phyloP scores from a whole-genome alignment of 2,113 vertebrate species.

The Poeciliopsis occidentalis region DNA sequence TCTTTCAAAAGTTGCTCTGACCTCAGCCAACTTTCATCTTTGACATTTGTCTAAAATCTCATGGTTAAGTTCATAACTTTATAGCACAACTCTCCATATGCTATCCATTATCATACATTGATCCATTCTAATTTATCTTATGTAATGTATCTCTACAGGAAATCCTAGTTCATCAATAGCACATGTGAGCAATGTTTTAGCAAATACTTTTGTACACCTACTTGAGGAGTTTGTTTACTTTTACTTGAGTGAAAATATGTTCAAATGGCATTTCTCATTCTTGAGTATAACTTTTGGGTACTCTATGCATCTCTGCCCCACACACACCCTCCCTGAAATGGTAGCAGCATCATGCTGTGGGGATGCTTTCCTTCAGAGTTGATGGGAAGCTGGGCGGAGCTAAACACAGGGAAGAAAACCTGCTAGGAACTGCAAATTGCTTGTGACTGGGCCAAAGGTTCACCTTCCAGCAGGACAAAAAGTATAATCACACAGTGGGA shows the following conservation, averaged over 20 bases:
- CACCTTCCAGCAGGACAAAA: neutral
- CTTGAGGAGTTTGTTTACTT: no score
- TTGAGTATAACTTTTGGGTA: no score
- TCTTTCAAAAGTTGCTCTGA: constrained; percentile 49
- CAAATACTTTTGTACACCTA: no score
- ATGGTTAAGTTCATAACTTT: constrained; percentile 59
- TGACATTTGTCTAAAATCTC: constrained; percentile 64
- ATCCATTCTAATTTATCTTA: constrained; percentile 41
- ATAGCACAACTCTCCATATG: constrained; percentile 50
- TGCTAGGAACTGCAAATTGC: neutral
- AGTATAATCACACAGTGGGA: neutral
- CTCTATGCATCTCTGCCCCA: no score
- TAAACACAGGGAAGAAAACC: neutral
- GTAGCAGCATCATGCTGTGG: neutral
- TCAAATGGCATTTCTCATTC: no score
- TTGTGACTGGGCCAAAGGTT: neutral
- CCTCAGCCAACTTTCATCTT: constrained; percentile 55
- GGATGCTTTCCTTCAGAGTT: no score
- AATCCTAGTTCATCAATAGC: constrained; percentile 47
- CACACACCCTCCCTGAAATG: neutral
- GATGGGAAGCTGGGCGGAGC: no score
- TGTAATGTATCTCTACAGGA: constrained; percentile 21
- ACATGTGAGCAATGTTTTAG: neutral
- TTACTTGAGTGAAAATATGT: no score
- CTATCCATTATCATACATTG: constrained; percentile 21